phyloP scores from a whole-genome alignment of 53 echinoderm and acorn worm species.

The Paracentrotus lividus region DNA sequence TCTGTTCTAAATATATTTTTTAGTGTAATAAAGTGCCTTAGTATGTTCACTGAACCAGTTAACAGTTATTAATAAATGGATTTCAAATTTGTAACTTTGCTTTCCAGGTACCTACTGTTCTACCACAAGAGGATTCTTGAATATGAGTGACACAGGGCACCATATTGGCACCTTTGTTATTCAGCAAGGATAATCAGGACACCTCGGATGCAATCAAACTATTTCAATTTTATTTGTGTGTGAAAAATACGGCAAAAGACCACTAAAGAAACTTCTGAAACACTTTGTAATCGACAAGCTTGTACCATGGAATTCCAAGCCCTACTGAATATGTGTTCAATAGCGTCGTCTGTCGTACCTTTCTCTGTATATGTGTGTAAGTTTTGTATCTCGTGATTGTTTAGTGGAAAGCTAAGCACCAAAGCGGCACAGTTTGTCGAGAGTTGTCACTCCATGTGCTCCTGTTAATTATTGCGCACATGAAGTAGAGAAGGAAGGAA shows the following conservation, averaged over 20 bases:
- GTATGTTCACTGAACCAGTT: no score
- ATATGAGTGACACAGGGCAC: constrained; percentile 82
- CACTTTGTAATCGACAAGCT: background rate
- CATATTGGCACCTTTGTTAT: background rate
- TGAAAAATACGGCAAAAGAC: constrained; percentile 51
- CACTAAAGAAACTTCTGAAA: background rate
- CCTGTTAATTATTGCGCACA: background rate
- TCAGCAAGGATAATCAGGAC: constrained; percentile 55
- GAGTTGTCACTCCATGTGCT: background rate
- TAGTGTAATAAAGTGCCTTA: no score
- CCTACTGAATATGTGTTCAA: constrained; percentile 34
- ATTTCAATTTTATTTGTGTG: constrained; percentile 69
- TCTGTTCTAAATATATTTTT: no score
- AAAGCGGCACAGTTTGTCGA: constrained; percentile 52
- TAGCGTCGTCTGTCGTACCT: constrained; percentile 4
- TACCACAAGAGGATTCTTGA: constrained; percentile 97
- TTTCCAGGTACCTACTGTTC: constrained; percentile 90
- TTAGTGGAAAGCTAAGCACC: constrained; percentile 49
- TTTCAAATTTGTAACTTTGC: constrained; percentile 3
- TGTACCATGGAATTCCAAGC: background rate
- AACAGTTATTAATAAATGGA: background rate
- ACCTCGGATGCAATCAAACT: constrained; percentile 67
- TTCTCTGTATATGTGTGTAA: constrained; percentile 16
- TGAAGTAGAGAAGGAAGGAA: background rate
- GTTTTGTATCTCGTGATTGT: constrained; percentile 1